Conservation (phyloP, 2,113 vertebrate species). For the Astatoreochromis straeleni region DNA sequence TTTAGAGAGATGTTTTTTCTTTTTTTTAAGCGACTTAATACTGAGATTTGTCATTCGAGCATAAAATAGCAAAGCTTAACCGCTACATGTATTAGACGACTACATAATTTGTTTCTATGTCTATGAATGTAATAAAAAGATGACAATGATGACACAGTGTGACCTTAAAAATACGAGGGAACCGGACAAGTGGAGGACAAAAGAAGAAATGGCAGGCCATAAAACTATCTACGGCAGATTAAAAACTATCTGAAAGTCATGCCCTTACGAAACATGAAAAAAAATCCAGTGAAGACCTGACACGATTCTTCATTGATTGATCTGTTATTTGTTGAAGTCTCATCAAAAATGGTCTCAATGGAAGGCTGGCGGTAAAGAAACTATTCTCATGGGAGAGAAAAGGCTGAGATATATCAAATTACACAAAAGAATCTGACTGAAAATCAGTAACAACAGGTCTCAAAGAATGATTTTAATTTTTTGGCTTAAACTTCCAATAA, state of each 20-base stretch:
- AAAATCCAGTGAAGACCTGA: not conserved
- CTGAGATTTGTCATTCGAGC: not conserved
- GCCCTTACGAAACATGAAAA: not conserved
- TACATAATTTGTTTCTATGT: not conserved
- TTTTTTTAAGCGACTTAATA: accelerated
- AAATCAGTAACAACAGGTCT: not conserved
- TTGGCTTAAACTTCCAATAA: not conserved
- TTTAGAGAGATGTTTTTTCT: not conserved
- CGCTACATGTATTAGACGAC: accelerated
- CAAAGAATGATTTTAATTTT: not conserved
- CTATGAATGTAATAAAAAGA: not conserved
- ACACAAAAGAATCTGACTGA: not conserved
- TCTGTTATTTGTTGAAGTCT: not conserved
- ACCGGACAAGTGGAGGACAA: not conserved
- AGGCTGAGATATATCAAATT: not conserved
- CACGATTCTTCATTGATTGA: not conserved
- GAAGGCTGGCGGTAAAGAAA: not conserved
- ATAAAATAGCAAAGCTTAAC: not conserved
- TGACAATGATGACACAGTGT: not conserved
- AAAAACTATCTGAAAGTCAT: not conserved
- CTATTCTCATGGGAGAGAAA: not conserved
- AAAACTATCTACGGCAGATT: not conserved
- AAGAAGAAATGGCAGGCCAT: not conserved
- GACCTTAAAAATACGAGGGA: not conserved
- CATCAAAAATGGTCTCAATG: not conserved